Percentiles rank a stretch among this genome's conserved stretches.
phyloP scores from a whole-genome alignment of 1,140 invertebrate species.

The Danaus melanippus region DNA sequence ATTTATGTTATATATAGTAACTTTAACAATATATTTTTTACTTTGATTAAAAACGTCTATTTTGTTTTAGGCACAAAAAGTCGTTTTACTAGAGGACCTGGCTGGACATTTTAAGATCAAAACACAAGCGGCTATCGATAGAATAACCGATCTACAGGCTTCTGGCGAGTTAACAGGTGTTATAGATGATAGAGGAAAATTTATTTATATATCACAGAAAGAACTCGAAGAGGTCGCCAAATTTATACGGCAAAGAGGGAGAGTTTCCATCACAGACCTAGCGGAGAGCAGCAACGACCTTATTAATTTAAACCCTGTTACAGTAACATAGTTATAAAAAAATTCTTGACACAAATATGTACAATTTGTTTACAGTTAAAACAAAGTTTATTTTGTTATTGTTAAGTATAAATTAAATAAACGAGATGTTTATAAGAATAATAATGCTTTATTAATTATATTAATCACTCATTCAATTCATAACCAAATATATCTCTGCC shows the following conservation, averaged over 20 bases:
- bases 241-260: conserved; percentile 95
- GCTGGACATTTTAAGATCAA: conserved; percentile 94
- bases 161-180: conserved; percentile 91
- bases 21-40: background rate
- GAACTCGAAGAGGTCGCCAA: conserved; percentile 95
- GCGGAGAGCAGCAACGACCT: conserved; percentile 95
- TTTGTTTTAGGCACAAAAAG: conserved; percentile 80
- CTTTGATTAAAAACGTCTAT: background rate
- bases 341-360: conserved; percentile 1
- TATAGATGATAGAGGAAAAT: conserved; percentile 99
- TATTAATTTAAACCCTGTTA: conserved; percentile 85
- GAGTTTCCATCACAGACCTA: conserved; percentile 94
- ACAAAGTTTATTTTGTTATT: conserved; percentile 8
- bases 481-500: conserved; percentile 82
- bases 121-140: conserved; percentile 88
- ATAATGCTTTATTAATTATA: conserved; percentile 35
- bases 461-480: conserved; percentile 51
- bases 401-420: conserved; percentile 15
- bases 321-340: conserved; percentile 22
- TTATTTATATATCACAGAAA: conserved; percentile 95
- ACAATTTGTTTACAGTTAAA: conserved; percentile 1
- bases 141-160: conserved; percentile 88
- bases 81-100: conserved; percentile 95
- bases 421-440: conserved; percentile 30
- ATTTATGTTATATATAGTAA: background rate